Conservation (phyloP, 2,113 vertebrate species). For the Dinomys branickii region DNA sequence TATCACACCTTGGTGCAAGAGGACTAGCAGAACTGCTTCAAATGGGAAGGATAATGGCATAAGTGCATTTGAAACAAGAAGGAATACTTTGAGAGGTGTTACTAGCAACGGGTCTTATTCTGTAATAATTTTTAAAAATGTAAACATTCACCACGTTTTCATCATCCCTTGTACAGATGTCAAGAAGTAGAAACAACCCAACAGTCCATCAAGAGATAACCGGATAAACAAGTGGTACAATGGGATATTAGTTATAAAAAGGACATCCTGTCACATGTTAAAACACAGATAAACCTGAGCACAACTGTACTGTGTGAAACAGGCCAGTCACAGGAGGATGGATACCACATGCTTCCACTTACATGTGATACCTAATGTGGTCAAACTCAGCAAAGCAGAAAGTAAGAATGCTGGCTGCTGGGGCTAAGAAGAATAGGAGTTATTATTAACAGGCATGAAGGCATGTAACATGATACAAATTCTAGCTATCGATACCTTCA, state of each 20-base stretch:
- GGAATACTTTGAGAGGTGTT: neutral
- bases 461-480: neutral
- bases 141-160: neutral
- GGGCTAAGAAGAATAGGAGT: neutral
- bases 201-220: neutral
- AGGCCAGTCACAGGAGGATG: neutral
- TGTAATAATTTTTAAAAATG: neutral
- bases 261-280: neutral
- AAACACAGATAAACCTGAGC: neutral
- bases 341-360: neutral
- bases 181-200: neutral
- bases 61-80: neutral
- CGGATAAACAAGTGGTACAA: neutral
- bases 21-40: neutral
- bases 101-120: neutral
- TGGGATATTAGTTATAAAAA: neutral
- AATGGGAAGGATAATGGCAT: neutral
- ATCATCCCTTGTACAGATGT: neutral
- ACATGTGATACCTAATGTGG: neutral
- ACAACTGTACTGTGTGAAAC: neutral
- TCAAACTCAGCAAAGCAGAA: neutral
- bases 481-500: neutral
- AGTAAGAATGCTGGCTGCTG: no score
- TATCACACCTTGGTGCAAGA: neutral
- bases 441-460: neutral